Evolutionary conservation across 2,113 vertebrate species (phyloP).

Genomic region (Apus apus): DNA sequence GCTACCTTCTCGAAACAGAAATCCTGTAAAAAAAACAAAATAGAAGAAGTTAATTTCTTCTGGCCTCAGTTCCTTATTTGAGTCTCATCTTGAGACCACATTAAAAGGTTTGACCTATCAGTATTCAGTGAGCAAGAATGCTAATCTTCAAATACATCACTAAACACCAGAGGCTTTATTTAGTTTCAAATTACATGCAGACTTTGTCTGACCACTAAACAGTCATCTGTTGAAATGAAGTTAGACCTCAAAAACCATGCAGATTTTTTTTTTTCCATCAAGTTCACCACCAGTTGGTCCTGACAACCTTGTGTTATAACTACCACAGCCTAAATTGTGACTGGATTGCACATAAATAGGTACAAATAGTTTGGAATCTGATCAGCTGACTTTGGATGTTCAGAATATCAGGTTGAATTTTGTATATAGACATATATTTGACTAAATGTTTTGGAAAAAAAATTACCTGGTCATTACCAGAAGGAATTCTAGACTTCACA

Average conservation of each 20-base stretch:
- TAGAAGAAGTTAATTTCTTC: neutral
- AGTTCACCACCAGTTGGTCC: accelerated
- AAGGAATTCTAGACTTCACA: neutral
- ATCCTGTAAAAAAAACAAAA: neutral
- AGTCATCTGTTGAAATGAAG: neutral
- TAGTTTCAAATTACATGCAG: neutral
- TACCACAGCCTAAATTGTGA: neutral
- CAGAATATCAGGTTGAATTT: neutral
- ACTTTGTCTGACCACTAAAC: neutral
- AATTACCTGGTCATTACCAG: neutral
- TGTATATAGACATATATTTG: neutral
- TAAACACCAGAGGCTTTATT: neutral
- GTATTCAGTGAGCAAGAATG: neutral
- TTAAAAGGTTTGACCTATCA: neutral
- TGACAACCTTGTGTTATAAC: neutral
- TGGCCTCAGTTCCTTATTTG: neutral
- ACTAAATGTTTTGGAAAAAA: neutral
- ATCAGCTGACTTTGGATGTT: neutral
- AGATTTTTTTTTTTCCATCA: neutral
- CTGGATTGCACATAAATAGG: neutral
- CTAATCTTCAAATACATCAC: neutral
- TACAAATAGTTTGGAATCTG: neutral
- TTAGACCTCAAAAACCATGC: neutral
- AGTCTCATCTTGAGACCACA: neutral
- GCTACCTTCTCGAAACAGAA: neutral